Evolutionary conservation across 2,113 vertebrate species (phyloP).

Genomic region (Gallinago jamesoni): DNA sequence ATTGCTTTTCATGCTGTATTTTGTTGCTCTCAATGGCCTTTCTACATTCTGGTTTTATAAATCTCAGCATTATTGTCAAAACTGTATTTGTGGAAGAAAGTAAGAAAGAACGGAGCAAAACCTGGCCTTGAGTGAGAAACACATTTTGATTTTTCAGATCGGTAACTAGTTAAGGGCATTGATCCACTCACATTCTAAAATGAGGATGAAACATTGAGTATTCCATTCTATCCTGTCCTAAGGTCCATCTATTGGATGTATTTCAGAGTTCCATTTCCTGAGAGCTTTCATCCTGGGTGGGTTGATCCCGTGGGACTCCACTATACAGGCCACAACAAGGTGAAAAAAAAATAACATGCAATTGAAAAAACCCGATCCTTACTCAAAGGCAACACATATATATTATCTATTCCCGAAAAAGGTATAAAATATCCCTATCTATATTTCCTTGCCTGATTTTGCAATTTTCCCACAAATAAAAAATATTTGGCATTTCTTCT

Average conservation of each 20-base stretch:
- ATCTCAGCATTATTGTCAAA: background rate
- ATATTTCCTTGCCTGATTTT: background rate
- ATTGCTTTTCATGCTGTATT: background rate
- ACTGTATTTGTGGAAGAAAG: background rate
- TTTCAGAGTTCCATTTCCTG: background rate
- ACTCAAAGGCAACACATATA: background rate
- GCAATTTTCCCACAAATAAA: background rate
- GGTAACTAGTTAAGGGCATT: background rate
- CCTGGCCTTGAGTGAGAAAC: background rate
- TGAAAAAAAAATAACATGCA: background rate
- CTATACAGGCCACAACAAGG: background rate
- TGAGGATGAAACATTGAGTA: background rate
- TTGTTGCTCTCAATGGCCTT: background rate
- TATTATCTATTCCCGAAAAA: background rate
- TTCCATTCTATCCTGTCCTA: background rate
- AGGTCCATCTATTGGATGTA: background rate
- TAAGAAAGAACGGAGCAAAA: background rate
- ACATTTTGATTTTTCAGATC: background rate
- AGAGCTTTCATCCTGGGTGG: background rate
- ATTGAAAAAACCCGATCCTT: background rate
- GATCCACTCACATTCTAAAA: background rate
- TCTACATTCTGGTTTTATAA: background rate
- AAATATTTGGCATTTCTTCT: background rate
- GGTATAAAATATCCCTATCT: background rate
- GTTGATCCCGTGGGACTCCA: background rate